A percentile compares a stretch with the other conserved stretches of the same genome.
phyloP scores from a whole-genome alignment of 1,140 invertebrate species.

The Agrypnia vestita region DNA sequence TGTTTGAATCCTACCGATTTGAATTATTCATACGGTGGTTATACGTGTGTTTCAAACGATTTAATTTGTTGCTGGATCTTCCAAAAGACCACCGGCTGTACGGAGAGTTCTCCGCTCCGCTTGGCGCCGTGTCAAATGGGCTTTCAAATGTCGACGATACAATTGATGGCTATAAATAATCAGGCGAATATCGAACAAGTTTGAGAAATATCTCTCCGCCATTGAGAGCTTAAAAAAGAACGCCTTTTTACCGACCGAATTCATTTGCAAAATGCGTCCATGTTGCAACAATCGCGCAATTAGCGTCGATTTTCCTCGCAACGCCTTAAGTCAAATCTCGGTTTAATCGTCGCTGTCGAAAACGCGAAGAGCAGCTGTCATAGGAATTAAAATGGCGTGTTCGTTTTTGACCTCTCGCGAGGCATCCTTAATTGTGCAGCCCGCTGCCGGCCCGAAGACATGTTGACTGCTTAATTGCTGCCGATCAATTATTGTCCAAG shows the following conservation, averaged over 20 bases:
- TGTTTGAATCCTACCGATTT: too few relatives aligned
- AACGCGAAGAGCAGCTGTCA: slow-evolving; percentile 9
- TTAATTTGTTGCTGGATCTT: neutral
- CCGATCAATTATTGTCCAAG: slow-evolving; percentile 35
- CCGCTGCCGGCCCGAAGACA: slow-evolving; percentile 33
- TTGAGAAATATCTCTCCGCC: too few relatives aligned
- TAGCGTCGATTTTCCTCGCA: neutral
- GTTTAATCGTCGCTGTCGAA: neutral
- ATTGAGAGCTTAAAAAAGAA: neutral
- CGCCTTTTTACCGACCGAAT: neutral
- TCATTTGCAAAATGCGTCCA: neutral
- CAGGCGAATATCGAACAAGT: too few relatives aligned
- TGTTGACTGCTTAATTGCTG: slow-evolving; percentile 48
- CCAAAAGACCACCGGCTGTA: slow-evolving; percentile 7
- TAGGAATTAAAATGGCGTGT: slow-evolving; percentile 12
- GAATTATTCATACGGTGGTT: too few relatives aligned
- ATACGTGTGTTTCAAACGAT: too few relatives aligned
- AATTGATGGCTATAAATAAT: slow-evolving; percentile 44
- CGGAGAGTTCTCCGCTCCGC: slow-evolving; percentile 20
- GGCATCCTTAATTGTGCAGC: slow-evolving; percentile 36
- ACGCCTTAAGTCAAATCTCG: slow-evolving; percentile 3
- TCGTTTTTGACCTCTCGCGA: slow-evolving; percentile 34
- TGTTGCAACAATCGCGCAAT: neutral
- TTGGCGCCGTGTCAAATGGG: slow-evolving; percentile 45
- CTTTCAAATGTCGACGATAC: slow-evolving; percentile 45